phyloP scores from a whole-genome alignment of 2,888 invertebrate genomes.

The Nomada lathburiana region DNA sequence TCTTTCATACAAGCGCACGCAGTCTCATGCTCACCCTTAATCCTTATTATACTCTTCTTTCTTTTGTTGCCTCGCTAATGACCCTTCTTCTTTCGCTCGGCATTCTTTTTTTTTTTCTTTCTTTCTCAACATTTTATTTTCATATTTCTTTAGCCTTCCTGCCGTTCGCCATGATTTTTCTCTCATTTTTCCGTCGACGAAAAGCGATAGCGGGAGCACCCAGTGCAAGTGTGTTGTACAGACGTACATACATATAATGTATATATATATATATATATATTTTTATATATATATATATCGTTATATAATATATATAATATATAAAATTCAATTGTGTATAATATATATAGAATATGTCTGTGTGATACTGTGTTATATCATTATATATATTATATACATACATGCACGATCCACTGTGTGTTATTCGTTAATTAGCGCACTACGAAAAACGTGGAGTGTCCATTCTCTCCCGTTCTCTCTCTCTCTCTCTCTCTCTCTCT shows the following conservation, averaged over 20 bases:
- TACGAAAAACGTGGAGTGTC: slow-evolving; percentile 26
- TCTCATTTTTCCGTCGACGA: not conserved
- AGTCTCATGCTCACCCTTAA: slow-evolving; percentile 7
- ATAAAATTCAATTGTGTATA: slow-evolving; percentile 47
- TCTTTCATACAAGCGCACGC: not conserved
- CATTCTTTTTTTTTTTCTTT: not conserved
- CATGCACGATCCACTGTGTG: slow-evolving; percentile 34
- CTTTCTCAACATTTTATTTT: not conserved
- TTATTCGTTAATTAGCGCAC: slow-evolving; percentile 42
- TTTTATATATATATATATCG: slow-evolving; percentile 33
- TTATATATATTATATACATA: slow-evolving; percentile 59
- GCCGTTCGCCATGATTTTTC: slow-evolving; percentile 5
- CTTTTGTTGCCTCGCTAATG: not conserved
- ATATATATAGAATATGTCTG: slow-evolving; percentile 45
- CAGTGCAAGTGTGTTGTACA: slow-evolving; percentile 40
- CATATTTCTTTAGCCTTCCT: not conserved
- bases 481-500: not conserved
- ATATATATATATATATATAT: slow-evolving; percentile 35
- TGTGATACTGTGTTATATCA: slow-evolving; percentile 34
- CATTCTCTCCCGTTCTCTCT: not conserved
- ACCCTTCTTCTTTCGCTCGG: not conserved
- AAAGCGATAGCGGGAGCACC: slow-evolving; percentile 41
- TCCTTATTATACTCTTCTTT: not conserved
- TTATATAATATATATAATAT: slow-evolving; percentile 57
- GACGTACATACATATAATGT: slow-evolving; percentile 44